Conservation (phyloP, 2,888 invertebrate genomes). For the Dendrolimus pini region DNA sequence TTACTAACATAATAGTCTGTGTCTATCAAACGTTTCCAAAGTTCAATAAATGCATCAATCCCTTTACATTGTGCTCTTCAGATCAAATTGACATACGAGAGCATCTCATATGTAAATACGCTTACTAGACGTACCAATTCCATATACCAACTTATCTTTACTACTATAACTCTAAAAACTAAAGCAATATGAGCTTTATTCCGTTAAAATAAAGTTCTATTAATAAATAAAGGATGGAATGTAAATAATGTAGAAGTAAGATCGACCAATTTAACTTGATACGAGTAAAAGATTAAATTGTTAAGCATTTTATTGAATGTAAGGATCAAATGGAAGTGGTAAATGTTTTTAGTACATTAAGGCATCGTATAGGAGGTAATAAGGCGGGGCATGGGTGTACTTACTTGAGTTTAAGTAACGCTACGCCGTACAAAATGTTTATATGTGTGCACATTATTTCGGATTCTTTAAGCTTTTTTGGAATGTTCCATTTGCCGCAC, state of each 20-base stretch:
- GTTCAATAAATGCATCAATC: conserved; percentile 71
- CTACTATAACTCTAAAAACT: conserved; percentile 12
- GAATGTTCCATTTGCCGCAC: too few relatives aligned
- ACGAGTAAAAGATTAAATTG: conserved; percentile 60
- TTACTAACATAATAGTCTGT: too few relatives aligned
- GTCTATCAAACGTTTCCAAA: conserved; percentile 11
- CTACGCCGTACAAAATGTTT: too few relatives aligned
- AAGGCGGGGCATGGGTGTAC: conserved; percentile 71
- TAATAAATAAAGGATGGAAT: conserved; percentile 19
- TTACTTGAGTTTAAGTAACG: conserved; percentile 18
- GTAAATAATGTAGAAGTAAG: conserved; percentile 29
- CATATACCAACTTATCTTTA: conserved; percentile 24
- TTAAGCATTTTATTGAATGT: conserved; percentile 64
- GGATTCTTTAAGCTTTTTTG: too few relatives aligned
- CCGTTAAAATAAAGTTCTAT: conserved; percentile 24
- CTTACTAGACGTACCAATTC: conserved; percentile 63
- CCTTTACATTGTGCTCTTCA: conserved; percentile 57
- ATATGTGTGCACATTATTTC: too few relatives aligned
- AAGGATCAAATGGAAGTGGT: conserved; percentile 50
- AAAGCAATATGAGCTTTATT: conserved; percentile 32
- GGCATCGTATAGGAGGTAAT: conserved; percentile 62
- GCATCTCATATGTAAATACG: conserved; percentile 72
- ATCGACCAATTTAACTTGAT: conserved; percentile 53
- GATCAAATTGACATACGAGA: conserved; percentile 72
- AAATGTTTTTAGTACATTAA: conserved; percentile 44